Evolutionary conservation across 2,113 vertebrate species (phyloP).

Genomic region (Dipodomys spectabilis): DNA sequence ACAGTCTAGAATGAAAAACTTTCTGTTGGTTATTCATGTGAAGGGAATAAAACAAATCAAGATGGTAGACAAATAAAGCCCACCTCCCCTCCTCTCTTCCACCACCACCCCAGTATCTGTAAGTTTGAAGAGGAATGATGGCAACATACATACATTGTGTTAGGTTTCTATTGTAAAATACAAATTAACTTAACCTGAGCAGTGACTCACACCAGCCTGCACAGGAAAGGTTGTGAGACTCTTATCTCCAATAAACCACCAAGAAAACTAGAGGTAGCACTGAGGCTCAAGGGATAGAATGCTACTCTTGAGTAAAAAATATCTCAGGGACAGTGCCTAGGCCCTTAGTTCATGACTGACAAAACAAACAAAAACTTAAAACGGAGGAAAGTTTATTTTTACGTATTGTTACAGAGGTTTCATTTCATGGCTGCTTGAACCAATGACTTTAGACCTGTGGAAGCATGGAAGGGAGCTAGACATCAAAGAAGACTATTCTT

Average conservation of each 20-base stretch:
- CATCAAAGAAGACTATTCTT: not conserved
- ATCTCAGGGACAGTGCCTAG: too few species aligned
- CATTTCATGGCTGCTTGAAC: not conserved
- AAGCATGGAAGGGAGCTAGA: not conserved
- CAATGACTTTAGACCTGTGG: not conserved
- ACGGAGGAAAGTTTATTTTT: not conserved
- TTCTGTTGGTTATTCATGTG: not conserved
- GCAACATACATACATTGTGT: not conserved
- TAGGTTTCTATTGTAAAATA: not conserved
- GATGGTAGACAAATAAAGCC: not conserved
- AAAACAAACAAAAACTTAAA: not conserved
- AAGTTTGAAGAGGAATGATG: not conserved
- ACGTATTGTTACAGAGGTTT: not conserved
- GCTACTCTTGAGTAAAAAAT: too few species aligned
- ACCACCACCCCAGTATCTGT: too few species aligned
- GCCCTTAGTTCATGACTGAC: not conserved
- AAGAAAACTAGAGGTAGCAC: too few species aligned
- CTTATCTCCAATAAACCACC: too few species aligned
- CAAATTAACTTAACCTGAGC: too few species aligned
- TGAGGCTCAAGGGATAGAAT: too few species aligned
- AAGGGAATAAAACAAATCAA: not conserved
- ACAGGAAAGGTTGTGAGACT: too few species aligned
- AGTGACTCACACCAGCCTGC: too few species aligned
- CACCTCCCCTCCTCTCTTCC: too few species aligned
- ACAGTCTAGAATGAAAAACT: not conserved